Evolutionary conservation across 2,888 invertebrate genomes (phyloP).

Genomic region (Melieria crassipennis): DNA sequence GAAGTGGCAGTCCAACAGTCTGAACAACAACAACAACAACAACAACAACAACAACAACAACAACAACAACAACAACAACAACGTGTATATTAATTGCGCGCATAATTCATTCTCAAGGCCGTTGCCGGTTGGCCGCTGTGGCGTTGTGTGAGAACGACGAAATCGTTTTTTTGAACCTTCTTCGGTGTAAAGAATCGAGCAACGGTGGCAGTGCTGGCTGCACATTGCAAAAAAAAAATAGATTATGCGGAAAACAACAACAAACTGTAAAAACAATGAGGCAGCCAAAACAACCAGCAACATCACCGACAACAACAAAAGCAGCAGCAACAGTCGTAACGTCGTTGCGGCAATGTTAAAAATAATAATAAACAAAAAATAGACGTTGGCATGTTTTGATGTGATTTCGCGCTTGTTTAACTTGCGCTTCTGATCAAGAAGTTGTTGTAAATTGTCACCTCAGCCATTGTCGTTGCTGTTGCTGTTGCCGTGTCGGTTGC

Average conservation of each 20-base stretch:
- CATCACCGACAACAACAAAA: neutral
- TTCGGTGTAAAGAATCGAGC: neutral
- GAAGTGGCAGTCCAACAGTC: neutral
- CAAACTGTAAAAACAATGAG: too few species aligned
- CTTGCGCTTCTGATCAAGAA: conserved; percentile 1
- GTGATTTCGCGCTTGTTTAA: conserved; percentile 20
- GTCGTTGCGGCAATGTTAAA: neutral
- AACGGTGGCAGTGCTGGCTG: neutral
- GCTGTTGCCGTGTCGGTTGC: too few species aligned
- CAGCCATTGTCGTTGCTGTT: neutral
- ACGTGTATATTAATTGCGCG: conserved; percentile 9
- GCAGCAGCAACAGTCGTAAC: conserved; percentile 14
- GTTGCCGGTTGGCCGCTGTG: conserved; percentile 7
- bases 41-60: neutral
- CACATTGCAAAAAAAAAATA: neutral
- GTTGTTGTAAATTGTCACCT: conserved; percentile 31
- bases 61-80: neutral
- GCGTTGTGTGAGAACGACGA: conserved; percentile 14
- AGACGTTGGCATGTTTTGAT: conserved; percentile 8
- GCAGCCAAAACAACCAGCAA: neutral
- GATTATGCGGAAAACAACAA: too few species aligned
- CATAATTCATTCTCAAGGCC: conserved; percentile 33
- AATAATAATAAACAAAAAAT: conserved; percentile 24
- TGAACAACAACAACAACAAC: conserved; percentile 7
- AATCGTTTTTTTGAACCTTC: conserved; percentile 14